Evolutionary conservation across 2,797 vertebrate genomes (phyloP), one percentile per base, ranked within the genome.

Genomic region (Microhierax caerulescens): DNA sequence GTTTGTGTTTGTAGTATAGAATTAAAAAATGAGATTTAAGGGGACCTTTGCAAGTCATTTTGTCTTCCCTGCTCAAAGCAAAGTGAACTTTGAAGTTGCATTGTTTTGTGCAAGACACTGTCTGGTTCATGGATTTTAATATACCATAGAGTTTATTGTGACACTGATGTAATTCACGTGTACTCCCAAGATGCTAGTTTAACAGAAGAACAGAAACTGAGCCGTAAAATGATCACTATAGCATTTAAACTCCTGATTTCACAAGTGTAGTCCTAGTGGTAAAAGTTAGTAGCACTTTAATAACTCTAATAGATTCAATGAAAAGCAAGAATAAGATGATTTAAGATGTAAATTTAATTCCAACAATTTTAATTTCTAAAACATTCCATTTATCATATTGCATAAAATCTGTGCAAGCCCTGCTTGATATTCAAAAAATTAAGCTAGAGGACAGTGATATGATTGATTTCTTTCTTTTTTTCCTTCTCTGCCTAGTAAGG

Each of bases 41-140:
- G 32, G 22, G 28, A 50, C 18, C 11, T 32, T 3, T 48, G 22
- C 28, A 19, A 27, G 25, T 78, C 2, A 37, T 47, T 67, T 90
- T 68, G 36, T 68, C 45, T 63, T 79, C 25, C 36, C 13, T 51
- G 10, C n/a, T 76, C 22, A 27, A 60, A 88, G 28, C 24, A 60
- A 57, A 72, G 16, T 54, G 24, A 34, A 56, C 36, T 79, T 92
- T 0, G 2, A 41, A 60, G 54, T 73, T 1, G 1, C 4, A 3
- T 10, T 51, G 12, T 9, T 64, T 91, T 77, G 27, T 51, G 22
- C 1, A 2, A 39, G 41, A 8, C 3, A 28, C 61, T 67, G 9
- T 50, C 47, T 57, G 12, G 7, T 53, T 85, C 23, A 43, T 76
- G 18, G 13, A 19, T 79, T 88, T 93, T 72, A 47, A 34, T n/a